Evolutionary conservation across 2,797 vertebrate species (phyloP), one percentile per base, ranked within the genome.

Genomic region (Bucorvus abyssinicus): DNA sequence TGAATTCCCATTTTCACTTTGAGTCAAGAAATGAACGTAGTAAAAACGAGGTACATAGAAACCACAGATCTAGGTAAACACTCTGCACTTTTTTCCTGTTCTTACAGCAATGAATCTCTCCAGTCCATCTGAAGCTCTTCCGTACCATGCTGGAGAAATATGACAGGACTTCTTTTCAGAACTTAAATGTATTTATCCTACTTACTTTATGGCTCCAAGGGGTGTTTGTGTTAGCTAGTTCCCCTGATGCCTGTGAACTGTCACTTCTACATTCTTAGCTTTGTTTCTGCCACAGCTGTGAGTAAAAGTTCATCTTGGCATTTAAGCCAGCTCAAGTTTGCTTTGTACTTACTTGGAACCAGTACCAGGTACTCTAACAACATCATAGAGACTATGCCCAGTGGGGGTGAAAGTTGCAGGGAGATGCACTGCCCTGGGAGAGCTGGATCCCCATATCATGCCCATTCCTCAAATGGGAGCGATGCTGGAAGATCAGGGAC

Each of bases 1-100:
- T 98, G 98, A 98, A 99, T 99, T 99, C 99, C 99, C 98, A 98
- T 99, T 98, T 98, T 99, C 98, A 98, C 77, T 98, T 96, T 98
- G 98, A 99, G 98, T 98, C 98, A 98, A 98, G 96, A 97, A 93
- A 97, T 77, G 91, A 96, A 93, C 40, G 8, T 63, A 73, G 81
- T 98, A 97, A 95, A 86, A 91, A 97, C 96, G 96, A 97, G 97
- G 82, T 96, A 96, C 87, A 73, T 93, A 87, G 95, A 95, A 95
- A 96, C 95, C 97, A 95, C 74, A 94, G 94, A 90, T 86, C 73
- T 93, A 98, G 90, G 97, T 98, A 98, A 98, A 98, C 97, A 97
- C 89, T 98, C 97, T 98, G 86, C 96, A 77, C 97, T 82, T 91
- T 80, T 83, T 75, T 86, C 87, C 56, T 75, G 91, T 94, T 96